Conservation (phyloP, 2,888 invertebrate species). For the Drosophila ezoana region DNA sequence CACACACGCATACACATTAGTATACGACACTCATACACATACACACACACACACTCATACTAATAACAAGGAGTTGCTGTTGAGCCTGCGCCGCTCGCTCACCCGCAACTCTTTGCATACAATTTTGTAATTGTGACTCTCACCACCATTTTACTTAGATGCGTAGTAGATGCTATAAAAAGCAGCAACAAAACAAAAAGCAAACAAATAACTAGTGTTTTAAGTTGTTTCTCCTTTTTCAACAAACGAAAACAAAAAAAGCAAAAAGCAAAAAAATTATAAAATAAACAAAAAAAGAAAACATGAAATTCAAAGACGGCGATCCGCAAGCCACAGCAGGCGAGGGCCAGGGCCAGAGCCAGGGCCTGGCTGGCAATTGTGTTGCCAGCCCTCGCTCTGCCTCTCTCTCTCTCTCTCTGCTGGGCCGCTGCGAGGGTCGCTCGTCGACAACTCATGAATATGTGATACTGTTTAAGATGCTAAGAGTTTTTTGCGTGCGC, state of each 20-base stretch:
- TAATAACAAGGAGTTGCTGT: constrained; percentile 35
- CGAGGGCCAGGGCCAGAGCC: not conserved
- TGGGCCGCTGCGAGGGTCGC: constrained; percentile 57
- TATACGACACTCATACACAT: constrained; percentile 41
- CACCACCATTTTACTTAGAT: constrained; percentile 81
- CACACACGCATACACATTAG: constrained; percentile 35
- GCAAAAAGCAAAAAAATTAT: constrained; percentile 46
- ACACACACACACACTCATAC: constrained; percentile 67
- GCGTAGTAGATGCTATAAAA: constrained; percentile 74
- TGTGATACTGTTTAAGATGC: constrained; percentile 84
- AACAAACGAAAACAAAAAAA: constrained; percentile 57
- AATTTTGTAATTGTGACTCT: constrained; percentile 78
- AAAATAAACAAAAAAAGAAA: constrained; percentile 57
- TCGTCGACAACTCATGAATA: constrained; percentile 83
- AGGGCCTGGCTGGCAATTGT: not conserved
- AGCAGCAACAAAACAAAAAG: constrained; percentile 36
- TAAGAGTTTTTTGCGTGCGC: constrained; percentile 75
- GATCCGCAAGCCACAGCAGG: constrained; percentile 46
- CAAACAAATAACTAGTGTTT: constrained; percentile 68
- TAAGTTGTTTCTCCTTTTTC: constrained; percentile 78
- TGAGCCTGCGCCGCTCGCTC: constrained; percentile 23
- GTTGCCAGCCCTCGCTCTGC: constrained; percentile 1
- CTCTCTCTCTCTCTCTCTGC: constrained; percentile 16
- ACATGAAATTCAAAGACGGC: constrained; percentile 78
- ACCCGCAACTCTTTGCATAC: constrained; percentile 40